phyloP scores from a whole-genome alignment of 2,113 vertebrate species.

The Oryzias curvinotus region DNA sequence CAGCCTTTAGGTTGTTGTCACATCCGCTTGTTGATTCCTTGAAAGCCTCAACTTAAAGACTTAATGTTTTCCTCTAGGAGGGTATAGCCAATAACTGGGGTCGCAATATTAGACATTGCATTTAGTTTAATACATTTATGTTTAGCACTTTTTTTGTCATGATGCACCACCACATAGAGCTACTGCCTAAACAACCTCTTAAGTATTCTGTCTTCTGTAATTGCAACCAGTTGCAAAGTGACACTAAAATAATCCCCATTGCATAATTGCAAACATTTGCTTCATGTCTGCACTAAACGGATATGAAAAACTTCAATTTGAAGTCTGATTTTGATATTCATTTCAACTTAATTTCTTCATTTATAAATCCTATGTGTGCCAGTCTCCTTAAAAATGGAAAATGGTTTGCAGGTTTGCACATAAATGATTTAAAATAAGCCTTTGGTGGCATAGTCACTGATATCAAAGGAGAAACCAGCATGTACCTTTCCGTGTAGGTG shows the following conservation, averaged over 20 bases:
- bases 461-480: too few relatives aligned
- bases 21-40: constrained; percentile 2
- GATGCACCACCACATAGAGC: neutral
- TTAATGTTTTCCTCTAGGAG: constrained; percentile 1
- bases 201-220: neutral
- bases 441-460: too few relatives aligned
- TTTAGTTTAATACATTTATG: constrained; percentile 6
- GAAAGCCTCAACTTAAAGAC: constrained; percentile 10
- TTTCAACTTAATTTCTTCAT: too few relatives aligned
- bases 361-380: too few relatives aligned
- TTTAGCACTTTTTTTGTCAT: neutral
- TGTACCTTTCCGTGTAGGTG: too few relatives aligned
- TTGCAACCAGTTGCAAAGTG: neutral
- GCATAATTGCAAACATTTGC: neutral
- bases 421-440: too few relatives aligned
- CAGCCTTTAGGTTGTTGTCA: constrained; percentile 1
- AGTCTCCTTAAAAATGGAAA: too few relatives aligned
- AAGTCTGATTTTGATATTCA: too few relatives aligned
- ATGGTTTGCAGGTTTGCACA: too few relatives aligned
- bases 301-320: too few relatives aligned
- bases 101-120: constrained; percentile 7
- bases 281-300: neutral
- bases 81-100: neutral
- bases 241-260: neutral
- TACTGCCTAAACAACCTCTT: neutral